phyloP scores from a whole-genome alignment of 2,888 invertebrate genomes.

The Bimastos eiseni region DNA sequence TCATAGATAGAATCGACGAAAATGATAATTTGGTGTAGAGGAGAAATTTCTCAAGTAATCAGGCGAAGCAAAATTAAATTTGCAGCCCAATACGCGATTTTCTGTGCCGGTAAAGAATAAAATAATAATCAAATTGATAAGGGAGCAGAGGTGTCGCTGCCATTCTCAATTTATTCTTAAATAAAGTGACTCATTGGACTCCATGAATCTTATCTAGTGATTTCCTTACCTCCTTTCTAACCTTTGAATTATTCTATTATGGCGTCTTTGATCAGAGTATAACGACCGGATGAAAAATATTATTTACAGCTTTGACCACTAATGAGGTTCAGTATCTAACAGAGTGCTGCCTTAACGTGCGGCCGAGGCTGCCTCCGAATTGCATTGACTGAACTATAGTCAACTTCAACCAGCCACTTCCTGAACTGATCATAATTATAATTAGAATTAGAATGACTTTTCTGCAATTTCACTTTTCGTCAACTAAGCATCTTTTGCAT shows the following conservation, averaged over 20 bases:
- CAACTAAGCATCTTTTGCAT: too few species aligned
- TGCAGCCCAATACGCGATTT: too few species aligned
- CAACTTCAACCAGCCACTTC: background rate
- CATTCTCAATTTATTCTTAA: background rate
- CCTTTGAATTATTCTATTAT: background rate
- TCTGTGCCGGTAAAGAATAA: too few species aligned
- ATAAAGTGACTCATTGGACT: background rate
- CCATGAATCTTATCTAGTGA: background rate
- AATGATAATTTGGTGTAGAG: background rate
- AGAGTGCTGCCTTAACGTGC: background rate
- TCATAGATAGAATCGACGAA: background rate
- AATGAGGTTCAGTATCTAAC: background rate
- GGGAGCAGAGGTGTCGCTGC: background rate
- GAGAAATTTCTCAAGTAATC: background rate
- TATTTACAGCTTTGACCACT: background rate
- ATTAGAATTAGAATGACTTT: too few species aligned
- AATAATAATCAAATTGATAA: too few species aligned
- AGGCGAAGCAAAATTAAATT: background rate
- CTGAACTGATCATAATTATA: too few species aligned
- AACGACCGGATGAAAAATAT: background rate
- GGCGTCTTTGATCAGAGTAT: background rate
- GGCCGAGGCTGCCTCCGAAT: background rate
- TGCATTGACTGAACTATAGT: background rate
- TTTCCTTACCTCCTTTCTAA: too few species aligned
- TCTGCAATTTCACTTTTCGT: background rate